Percentiles rank a stretch among this genome's conserved stretches.
Evolutionary conservation across 2,888 invertebrate species (phyloP).

Genomic region (Conus canariensis): DNA sequence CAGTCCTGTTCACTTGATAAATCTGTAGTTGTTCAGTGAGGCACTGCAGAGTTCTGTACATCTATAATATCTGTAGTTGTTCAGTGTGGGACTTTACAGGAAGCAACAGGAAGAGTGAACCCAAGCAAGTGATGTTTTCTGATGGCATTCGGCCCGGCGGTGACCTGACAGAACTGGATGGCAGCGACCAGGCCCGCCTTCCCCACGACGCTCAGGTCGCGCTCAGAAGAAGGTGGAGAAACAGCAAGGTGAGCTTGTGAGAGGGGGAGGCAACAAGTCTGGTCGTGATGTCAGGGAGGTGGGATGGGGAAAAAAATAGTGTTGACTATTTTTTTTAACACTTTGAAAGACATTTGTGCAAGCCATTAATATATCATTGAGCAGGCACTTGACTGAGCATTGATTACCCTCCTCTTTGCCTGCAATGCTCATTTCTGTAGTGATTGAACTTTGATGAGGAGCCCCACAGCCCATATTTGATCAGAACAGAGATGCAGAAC

Average conservation of each 20-base stretch:
- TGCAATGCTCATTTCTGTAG: no score
- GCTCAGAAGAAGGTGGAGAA: conserved; percentile 67
- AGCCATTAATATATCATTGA: no score
- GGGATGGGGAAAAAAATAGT: not conserved
- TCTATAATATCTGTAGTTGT: not conserved
- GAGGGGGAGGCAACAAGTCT: not conserved
- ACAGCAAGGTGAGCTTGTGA: conserved; percentile 44
- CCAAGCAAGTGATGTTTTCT: conserved; percentile 91
- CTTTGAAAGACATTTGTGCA: not conserved
- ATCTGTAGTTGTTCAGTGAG: not conserved
- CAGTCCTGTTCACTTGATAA: not conserved
- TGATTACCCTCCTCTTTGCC: no score
- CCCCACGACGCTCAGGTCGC: conserved; percentile 62
- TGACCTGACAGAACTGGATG: conserved; percentile 89
- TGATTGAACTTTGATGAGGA: no score
- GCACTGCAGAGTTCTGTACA: not conserved
- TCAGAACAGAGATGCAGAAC: no score
- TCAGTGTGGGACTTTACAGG: conserved; percentile 20
- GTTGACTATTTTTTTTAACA: not conserved
- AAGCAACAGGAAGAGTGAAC: conserved; percentile 77
- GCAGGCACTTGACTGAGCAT: no score
- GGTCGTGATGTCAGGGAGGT: not conserved
- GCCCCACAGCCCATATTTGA: no score
- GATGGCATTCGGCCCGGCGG: conserved; percentile 93
- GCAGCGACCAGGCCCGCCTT: conserved; percentile 68